Percentiles rank a stretch among this genome's conserved stretches.
Conservation (phyloP, 2,113 vertebrate genomes). For the Sinocyclocheilus anophthalmus region DNA sequence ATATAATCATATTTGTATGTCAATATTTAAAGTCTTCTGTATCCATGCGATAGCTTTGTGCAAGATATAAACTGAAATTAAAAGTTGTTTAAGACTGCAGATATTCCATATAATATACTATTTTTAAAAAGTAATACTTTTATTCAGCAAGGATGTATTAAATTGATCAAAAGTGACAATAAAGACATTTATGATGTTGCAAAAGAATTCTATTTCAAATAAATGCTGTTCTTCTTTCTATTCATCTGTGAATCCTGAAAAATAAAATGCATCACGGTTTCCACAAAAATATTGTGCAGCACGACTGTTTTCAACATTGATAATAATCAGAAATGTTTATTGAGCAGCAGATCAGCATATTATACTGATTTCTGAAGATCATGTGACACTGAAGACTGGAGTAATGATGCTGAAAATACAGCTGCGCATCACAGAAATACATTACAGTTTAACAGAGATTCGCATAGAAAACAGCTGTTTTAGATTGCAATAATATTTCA, state of each 20-base stretch:
- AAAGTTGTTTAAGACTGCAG: not conserved
- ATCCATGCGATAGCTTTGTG: no score
- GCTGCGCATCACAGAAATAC: not conserved
- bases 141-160: not conserved
- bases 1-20: not conserved
- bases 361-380: not conserved
- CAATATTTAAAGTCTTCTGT: not conserved
- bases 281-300: no score
- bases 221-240: no score
- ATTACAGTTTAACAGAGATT: not conserved
- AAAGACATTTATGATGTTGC: not conserved
- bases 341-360: not conserved
- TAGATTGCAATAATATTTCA: not conserved
- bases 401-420: not conserved
- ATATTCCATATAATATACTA: no score
- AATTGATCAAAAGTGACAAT: not conserved
- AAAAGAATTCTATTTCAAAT: not conserved
- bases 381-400: not conserved
- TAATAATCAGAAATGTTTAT: not conserved
- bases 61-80: no score
- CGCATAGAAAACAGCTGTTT: not conserved
- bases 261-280: no score
- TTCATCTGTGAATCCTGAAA: no score
- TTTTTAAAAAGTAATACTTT: not conserved
- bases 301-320: not conserved